Conservation (phyloP, 2,888 invertebrate species). For the Apotomis capreana region DNA sequence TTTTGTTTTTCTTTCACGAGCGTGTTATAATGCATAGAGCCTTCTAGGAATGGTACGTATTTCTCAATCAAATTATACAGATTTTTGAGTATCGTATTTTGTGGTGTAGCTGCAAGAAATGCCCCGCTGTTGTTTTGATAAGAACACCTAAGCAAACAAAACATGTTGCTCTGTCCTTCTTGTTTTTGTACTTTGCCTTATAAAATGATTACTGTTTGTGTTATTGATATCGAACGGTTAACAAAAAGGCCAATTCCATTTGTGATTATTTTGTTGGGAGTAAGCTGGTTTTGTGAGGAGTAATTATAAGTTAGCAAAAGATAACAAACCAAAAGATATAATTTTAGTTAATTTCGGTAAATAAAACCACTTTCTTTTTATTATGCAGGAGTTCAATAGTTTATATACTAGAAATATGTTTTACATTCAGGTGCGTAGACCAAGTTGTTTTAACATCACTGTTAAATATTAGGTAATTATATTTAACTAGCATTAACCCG, state of each 20-base stretch:
- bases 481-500: no score
- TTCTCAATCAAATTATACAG: background rate
- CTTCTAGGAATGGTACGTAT: slow-evolving; percentile 39
- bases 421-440: no score
- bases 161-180: slow-evolving; percentile 12
- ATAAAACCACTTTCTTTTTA: background rate
- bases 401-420: no score
- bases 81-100: background rate
- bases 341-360: background rate
- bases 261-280: background rate
- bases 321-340: background rate
- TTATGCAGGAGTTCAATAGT: no score
- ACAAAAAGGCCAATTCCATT: slow-evolving; percentile 6
- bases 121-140: slow-evolving; percentile 28
- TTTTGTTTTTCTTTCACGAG: slow-evolving; percentile 17
- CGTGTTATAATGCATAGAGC: slow-evolving; percentile 30
- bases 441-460: no score
- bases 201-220: background rate
- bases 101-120: background rate
- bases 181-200: slow-evolving; percentile 2
- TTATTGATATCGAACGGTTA: background rate
- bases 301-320: background rate
- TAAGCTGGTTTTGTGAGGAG: background rate
- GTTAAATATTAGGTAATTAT: no score
- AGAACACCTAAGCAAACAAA: slow-evolving; percentile 39